Evolutionary conservation across 2,888 invertebrate species (phyloP).

Genomic region (Labia minor): DNA sequence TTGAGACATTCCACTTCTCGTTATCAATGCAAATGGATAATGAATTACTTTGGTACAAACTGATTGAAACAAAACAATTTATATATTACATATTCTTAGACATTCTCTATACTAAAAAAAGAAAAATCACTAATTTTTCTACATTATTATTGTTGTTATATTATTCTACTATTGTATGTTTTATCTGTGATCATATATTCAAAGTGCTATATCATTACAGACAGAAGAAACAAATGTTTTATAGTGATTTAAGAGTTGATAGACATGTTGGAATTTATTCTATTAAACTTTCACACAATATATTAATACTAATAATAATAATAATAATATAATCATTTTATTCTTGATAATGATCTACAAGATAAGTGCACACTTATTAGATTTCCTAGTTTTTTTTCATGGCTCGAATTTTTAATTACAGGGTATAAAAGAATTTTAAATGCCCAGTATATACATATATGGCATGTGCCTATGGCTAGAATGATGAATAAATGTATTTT

Average conservation of each 20-base stretch:
- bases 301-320: slow-evolving; percentile 15
- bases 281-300: not conserved
- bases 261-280: not conserved
- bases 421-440: not conserved
- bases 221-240: not conserved
- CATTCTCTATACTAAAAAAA: not conserved
- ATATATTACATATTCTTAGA: not conserved
- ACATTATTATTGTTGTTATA: slow-evolving; percentile 3
- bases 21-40: not conserved
- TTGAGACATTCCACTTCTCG: slow-evolving; percentile 1
- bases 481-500: not conserved
- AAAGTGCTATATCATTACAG: slow-evolving; percentile 13
- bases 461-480: not conserved
- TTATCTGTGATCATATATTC: slow-evolving; percentile 7
- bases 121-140: not conserved
- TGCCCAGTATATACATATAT: not conserved
- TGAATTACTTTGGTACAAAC: not conserved
- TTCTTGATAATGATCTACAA: slow-evolving; percentile 25
- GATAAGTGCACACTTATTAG: slow-evolving; percentile 1
- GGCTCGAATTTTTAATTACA: not conserved
- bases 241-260: slow-evolving; percentile 13
- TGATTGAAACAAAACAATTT: not conserved
- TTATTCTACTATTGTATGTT: slow-evolving; percentile 1
- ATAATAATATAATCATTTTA: no score
- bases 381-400: not conserved